phyloP scores from a whole-genome alignment of 2,113 vertebrate species.

The Alouatta palliata region DNA sequence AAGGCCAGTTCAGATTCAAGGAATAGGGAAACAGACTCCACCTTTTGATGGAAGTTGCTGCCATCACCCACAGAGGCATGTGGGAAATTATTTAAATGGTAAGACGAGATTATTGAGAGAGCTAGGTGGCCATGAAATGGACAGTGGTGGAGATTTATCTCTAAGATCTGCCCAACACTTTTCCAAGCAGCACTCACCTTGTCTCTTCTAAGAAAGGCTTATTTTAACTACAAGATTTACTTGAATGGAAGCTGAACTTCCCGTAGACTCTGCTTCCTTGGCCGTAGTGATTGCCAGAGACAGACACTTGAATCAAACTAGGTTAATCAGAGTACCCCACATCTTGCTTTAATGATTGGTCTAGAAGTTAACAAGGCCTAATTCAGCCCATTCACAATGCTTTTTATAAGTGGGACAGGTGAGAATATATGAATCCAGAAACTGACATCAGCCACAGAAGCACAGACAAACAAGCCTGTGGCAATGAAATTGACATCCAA shows the following conservation, averaged over 20 bases:
- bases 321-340: background rate
- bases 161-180: background rate
- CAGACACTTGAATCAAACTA: background rate
- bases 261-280: background rate
- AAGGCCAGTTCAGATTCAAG: background rate
- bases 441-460: background rate
- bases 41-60: background rate
- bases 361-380: background rate
- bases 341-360: background rate
- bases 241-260: background rate
- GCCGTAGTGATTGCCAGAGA: background rate
- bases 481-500: background rate
- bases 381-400: background rate
- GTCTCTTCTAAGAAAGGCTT: constrained; percentile 13
- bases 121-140: background rate
- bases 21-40: background rate
- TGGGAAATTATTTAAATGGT: constrained; percentile 25
- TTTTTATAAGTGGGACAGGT: background rate
- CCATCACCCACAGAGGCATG: background rate
- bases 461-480: background rate
- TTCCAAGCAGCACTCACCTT: background rate
- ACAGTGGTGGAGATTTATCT: background rate
- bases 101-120: background rate
- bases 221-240: constrained; percentile 14
- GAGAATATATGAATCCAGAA: background rate